Base-by-base conservation (phyloP, 2,888 invertebrate genomes). In the Oxytorus armatus region DNA sequence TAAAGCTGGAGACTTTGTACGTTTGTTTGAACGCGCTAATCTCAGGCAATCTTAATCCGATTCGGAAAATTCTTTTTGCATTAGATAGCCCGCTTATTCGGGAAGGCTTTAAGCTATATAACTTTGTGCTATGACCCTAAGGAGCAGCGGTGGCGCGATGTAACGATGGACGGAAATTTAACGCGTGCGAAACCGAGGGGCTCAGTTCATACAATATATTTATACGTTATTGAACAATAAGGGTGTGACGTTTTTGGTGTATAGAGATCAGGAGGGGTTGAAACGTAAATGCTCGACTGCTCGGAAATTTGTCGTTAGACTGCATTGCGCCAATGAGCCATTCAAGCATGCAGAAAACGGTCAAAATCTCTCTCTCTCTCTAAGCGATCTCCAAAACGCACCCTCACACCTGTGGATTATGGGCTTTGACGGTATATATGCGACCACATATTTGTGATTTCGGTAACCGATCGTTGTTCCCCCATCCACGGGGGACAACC, bases 361-460 rank as follows among this genome's bases (percentile, higher is more conserved):
- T 68, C 47, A 63, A 73, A 73, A 63, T 61, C 49, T 42, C 57
- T 36, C 36, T 14, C 39, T 59, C 25, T 16, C 55, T 11, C 18
- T 42, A 7, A 47, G 14, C 16, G 14, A 10, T 33, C 14, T 53
- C 63, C 55, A 39, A 63, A 69, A 77, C 39, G 39, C 63, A 42
- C 44, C 16, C 47, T 66, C 18, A 49, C 80, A 80, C 80, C 80
- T 80, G 80, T 80, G 80, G 80, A 80, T 80, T 80, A 80, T 77
- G 77, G 79, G 55, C 63, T 63, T 55, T 11, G 11, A 55, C 47
- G 69, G 49, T 68, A 61, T n/a, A n/a, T 53, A 70, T 39, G 65
- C 42, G 11, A 69, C 77, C 80, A 55, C 77, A 80, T 69, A 77
- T 77, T 80, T 73, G 80, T 18, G 63, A 77, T 80, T 80, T 55